Conservation (phyloP, 2,113 vertebrate genomes). For the Anoplopoma fimbria region DNA sequence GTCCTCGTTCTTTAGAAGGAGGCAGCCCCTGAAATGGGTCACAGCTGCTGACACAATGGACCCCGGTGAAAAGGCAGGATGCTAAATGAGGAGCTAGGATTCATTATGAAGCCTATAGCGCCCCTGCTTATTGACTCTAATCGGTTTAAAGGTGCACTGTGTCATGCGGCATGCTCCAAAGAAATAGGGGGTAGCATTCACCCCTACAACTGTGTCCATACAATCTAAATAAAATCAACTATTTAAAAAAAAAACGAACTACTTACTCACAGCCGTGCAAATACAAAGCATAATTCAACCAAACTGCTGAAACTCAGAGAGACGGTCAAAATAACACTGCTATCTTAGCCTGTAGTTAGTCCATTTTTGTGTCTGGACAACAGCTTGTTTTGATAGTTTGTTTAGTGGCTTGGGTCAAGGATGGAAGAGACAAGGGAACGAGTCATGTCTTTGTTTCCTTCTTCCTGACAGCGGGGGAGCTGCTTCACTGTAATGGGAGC, state of each 20-base stretch:
- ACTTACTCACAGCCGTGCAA: not conserved
- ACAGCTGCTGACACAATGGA: constrained; percentile 39
- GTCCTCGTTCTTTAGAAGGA: constrained; percentile 6
- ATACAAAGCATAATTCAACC: not conserved
- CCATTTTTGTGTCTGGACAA: not conserved
- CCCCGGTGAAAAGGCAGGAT: not conserved
- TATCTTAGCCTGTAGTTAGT: not conserved
- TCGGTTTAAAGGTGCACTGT: not conserved
- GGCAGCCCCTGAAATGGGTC: constrained; percentile 29
- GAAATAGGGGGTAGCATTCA: not conserved
- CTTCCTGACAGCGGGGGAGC: not conserved
- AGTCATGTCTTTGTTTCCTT: not conserved
- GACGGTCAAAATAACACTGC: not conserved
- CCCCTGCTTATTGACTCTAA: not conserved
- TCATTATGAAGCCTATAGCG: not conserved
- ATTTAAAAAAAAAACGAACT: not conserved
- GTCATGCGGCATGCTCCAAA: not conserved
- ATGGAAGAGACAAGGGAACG: not conserved
- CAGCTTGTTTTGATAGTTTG: not conserved
- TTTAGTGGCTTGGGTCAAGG: not conserved
- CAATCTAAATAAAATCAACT: not conserved
- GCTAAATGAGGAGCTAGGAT: constrained; percentile 9
- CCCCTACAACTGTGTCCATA: not conserved
- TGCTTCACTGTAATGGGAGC: no score
- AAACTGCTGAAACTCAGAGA: not conserved